Evolutionary conservation across 2,888 invertebrate genomes (phyloP).

Genomic region (Chrysotoxum bicinctum): DNA sequence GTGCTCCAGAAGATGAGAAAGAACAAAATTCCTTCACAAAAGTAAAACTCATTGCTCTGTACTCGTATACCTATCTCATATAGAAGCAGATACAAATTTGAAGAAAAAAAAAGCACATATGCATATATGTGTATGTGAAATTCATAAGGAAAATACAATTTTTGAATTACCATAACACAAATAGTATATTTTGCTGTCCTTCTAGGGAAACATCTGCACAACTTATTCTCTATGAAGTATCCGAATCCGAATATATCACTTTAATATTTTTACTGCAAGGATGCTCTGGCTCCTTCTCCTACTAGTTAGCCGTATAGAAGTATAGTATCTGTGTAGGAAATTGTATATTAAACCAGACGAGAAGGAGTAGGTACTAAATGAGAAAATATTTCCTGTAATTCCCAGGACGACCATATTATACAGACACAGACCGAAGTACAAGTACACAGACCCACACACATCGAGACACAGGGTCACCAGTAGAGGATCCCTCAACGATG

Average conservation of each 20-base stretch:
- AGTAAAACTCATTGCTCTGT: slow-evolving; percentile 51
- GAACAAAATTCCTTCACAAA: not conserved
- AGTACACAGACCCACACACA: slow-evolving; percentile 15
- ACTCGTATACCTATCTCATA: slow-evolving; percentile 42
- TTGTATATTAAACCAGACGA: slow-evolving; percentile 32
- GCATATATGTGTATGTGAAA: not conserved
- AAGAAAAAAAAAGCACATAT: not conserved
- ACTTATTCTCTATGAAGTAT: not conserved
- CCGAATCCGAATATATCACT: slow-evolving; percentile 16
- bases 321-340: slow-evolving; percentile 1
- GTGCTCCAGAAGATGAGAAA: slow-evolving; percentile 21
- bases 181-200: not conserved
- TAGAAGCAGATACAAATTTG: slow-evolving; percentile 25
- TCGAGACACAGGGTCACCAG: slow-evolving; percentile 50
- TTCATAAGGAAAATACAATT: slow-evolving; percentile 65
- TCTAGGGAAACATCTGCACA: not conserved
- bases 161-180: slow-evolving; percentile 56
- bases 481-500: not conserved
- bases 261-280: slow-evolving; percentile 24
- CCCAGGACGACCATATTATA: slow-evolving; percentile 48
- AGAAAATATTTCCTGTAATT: slow-evolving; percentile 67
- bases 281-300: slow-evolving; percentile 11
- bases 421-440: not conserved
- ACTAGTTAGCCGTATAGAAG: slow-evolving; percentile 20
- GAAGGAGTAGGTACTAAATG: slow-evolving; percentile 46